These are phyloP conservation scores for Meteorus cinctellus DNA, from an alignment of 2,888 invertebrate genomes.

Conservation along the genomic window DNA sequence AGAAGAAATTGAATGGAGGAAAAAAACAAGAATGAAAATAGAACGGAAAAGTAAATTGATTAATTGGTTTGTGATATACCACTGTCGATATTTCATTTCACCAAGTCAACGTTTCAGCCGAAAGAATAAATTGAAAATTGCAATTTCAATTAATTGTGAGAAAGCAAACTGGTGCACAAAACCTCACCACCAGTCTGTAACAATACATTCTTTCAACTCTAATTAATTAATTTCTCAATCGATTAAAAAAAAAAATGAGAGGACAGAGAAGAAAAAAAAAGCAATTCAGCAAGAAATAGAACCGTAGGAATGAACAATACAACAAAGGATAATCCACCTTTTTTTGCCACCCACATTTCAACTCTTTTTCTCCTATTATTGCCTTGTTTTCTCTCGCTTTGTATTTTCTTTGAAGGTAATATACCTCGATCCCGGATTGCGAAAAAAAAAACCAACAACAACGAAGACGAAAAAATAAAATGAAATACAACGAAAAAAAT, in stretches of 20 bases:
- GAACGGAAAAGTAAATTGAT: not conserved
- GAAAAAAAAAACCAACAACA: slow-evolving; percentile 15
- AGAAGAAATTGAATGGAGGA: not conserved
- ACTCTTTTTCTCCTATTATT: not conserved
- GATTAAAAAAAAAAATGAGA: slow-evolving; percentile 39
- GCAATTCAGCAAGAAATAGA: slow-evolving; percentile 28
- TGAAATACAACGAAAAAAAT: slow-evolving; percentile 27
- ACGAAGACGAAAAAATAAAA: slow-evolving; percentile 5
- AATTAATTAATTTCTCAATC: slow-evolving; percentile 40
- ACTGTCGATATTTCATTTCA: slow-evolving; percentile 10
- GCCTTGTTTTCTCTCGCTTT: slow-evolving; percentile 8
- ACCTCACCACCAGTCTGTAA: not conserved
- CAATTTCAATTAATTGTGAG: not conserved
- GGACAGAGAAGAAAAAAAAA: slow-evolving; percentile 26
- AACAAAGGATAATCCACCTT: slow-evolving; percentile 24
- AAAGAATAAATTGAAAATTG: slow-evolving; percentile 10
- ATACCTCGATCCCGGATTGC: not conserved
- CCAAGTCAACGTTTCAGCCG: not conserved
- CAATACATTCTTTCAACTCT: slow-evolving; percentile 8
- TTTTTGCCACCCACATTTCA: slow-evolving; percentile 32
- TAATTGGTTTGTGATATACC: not conserved
- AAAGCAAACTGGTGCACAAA: not conserved
- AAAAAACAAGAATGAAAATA: not conserved
- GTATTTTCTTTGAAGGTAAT: not conserved
- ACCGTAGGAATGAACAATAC: not conserved